Base-by-base conservation (phyloP, 2,888 invertebrate species). In the Entomobrya proxima region DNA sequence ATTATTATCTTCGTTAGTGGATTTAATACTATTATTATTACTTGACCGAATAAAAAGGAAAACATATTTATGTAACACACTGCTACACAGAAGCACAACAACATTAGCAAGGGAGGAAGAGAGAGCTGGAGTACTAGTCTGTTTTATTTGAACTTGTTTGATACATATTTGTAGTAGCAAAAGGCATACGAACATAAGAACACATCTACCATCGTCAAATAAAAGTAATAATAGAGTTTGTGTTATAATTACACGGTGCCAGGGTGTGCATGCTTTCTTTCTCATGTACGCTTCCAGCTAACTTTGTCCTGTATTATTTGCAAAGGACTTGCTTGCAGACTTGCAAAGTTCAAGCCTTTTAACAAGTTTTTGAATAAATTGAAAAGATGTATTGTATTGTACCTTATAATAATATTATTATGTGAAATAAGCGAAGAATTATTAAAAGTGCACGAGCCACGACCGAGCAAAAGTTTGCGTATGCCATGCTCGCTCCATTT, bases 311-410 rank as follows among this genome's bases (percentile, higher is more conserved):
- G 4, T 3, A 24, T 32, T 24, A 69, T 67, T 35, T 61, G 30
- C 44, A 11, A 69, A 37, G 21, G 24, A 37, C 24, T 40, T 69
- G 13, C 67, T 47, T 5, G 11, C 4, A 69, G 40, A n/a, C 40
- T 24, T 9, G 24, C 44, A 21, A 69, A 40, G 67, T 69, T 40
- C 67, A 24, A 37, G 37, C 15, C 67, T 24, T 69, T 69, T 40
- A 69, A 40, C 67, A 69, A 69, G 67, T 69, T 69, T 69, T 40
- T 69, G 40, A 40, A 40, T 69, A 69, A 69, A 69, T 69, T 69
- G 67, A 69, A 69, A 69, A 69, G 67, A 69, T 69, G 67, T 69
- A 69, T 69, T 69, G 67, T 69, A 40, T 40, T 40, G 15, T 37
- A 18, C 37, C 37, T n/a, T 64, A 37, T 35, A 37, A 64, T 64